These are phyloP conservation scores for Lampropteryx suffumata DNA, from an alignment of 2,888 invertebrate genomes.

Conservation along the genomic window DNA sequence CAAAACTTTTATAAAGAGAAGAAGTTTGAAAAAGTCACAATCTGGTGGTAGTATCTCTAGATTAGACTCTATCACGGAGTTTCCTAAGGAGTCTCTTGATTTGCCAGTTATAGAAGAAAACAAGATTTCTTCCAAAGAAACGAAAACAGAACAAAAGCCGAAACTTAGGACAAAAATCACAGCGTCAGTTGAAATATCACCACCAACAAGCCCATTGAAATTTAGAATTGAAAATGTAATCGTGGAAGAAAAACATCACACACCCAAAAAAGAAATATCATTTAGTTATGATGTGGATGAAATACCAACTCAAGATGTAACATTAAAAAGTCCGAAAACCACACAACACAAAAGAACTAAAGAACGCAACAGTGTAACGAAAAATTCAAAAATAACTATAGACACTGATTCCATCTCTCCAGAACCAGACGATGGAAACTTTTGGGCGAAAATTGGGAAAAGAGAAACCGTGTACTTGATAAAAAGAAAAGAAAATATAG, in stretches of 20 bases:
- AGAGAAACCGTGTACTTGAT: conserved; percentile 85
- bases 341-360: conserved; percentile 31
- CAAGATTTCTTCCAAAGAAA: conserved; percentile 51
- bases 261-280: conserved; percentile 65
- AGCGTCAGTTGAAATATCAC: conserved; percentile 76
- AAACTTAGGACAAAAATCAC: conserved; percentile 81
- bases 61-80: conserved; percentile 74
- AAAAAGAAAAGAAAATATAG: conserved; percentile 78
- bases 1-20: conserved; percentile 46
- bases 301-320: conserved; percentile 30
- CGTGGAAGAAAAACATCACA: conserved; percentile 80
- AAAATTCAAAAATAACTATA: conserved; percentile 36
- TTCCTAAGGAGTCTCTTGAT: conserved; percentile 57
- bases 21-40: conserved; percentile 70
- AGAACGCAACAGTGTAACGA: conserved; percentile 48
- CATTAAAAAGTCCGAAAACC: conserved; percentile 29
- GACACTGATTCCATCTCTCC: conserved; percentile 50
- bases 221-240: conserved; percentile 81
- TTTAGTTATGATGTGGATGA: conserved; percentile 61
- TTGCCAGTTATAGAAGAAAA: conserved; percentile 77
- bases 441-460: conserved; percentile 86
- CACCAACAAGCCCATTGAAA: conserved; percentile 74
- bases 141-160: conserved; percentile 46
- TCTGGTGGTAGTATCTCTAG: conserved; percentile 70
- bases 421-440: conserved; percentile 79